phyloP scores from a whole-genome alignment of 2,113 vertebrate species.

The Amblyopsis rosae region DNA sequence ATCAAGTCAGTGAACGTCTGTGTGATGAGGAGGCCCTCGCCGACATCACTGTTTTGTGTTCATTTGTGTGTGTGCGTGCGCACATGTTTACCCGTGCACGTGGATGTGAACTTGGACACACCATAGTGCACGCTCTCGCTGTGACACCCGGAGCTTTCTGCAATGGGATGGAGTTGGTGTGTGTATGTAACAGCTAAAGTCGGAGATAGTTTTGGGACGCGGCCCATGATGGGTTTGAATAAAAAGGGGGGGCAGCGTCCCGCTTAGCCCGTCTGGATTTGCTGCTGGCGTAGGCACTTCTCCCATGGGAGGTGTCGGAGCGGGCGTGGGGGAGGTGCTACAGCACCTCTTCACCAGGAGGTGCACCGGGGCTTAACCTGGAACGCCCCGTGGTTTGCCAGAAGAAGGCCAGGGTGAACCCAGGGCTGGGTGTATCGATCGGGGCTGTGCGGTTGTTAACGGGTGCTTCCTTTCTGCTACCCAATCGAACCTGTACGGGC shows the following conservation, averaged over 20 bases:
- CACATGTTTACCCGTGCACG: no score
- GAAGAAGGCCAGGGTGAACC: conserved; percentile 11
- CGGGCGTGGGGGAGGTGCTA: conserved; percentile 40
- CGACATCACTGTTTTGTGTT: no score
- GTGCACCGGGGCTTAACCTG: conserved; percentile 42
- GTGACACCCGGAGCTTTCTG: no score
- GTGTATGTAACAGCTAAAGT: conserved; percentile 18
- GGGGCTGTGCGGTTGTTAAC: no score
- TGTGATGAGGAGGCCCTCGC: no score
- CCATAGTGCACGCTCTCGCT: no score
- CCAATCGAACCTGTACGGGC: conserved; percentile 6
- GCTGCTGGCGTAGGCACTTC: conserved; percentile 70
- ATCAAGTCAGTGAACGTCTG: no score
- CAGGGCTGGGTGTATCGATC: no score
- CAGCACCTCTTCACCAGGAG: conserved; percentile 27
- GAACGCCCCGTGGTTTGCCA: conserved; percentile 18
- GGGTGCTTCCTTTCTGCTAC: no score
- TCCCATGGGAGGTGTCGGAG: conserved; percentile 47
- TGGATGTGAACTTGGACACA: no score
- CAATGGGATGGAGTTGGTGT: not conserved
- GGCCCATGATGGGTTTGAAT: conserved; percentile 42
- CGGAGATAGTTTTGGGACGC: conserved; percentile 29
- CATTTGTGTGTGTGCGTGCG: no score
- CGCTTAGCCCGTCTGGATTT: conserved; percentile 60
- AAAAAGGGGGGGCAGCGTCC: conserved; percentile 36